These are phyloP conservation scores for Apamea crenata DNA, from an alignment of 2,888 invertebrate species.

Conservation along the genomic window DNA sequence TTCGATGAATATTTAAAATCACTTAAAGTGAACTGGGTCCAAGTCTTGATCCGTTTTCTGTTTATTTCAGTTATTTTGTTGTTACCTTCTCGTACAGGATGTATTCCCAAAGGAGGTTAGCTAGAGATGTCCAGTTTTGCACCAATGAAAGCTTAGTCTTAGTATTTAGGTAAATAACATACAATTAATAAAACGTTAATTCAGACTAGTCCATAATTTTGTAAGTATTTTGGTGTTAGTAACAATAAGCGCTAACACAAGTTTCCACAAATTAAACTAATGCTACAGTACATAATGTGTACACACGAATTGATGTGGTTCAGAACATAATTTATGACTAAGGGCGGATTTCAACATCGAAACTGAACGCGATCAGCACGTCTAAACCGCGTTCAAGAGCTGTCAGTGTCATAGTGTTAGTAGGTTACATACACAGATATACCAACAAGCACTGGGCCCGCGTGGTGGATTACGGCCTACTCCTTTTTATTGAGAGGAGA, in stretches of 20 bases:
- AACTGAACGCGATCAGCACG: too few relatives aligned
- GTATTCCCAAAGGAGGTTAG: slow-evolving; percentile 1
- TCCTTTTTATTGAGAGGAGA: too few relatives aligned
- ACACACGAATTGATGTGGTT: background rate
- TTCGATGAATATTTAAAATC: slow-evolving; percentile 68
- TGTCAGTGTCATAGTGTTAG: too few relatives aligned
- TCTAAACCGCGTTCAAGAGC: too few relatives aligned
- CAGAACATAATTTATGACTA: background rate
- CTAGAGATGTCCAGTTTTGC: slow-evolving; percentile 10
- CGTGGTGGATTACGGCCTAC: too few relatives aligned
- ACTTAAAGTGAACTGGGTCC: slow-evolving; percentile 52
- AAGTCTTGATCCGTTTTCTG: slow-evolving; percentile 27
- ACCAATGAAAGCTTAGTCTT: background rate
- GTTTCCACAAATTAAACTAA: background rate
- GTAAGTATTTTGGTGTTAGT: too few relatives aligned
- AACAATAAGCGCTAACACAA: background rate
- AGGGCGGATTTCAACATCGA: too few relatives aligned
- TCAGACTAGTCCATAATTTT: too few relatives aligned
- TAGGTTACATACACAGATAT: too few relatives aligned
- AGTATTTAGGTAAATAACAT: background rate
- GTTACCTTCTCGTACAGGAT: background rate
- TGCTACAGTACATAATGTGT: background rate
- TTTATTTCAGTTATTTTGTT: slow-evolving; percentile 33
- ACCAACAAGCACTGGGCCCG: too few relatives aligned
- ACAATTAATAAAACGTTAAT: too few relatives aligned